These are phyloP conservation scores for Atta colombica DNA, from an alignment of 1,140 invertebrate genomes.

Conservation along the genomic window DNA sequence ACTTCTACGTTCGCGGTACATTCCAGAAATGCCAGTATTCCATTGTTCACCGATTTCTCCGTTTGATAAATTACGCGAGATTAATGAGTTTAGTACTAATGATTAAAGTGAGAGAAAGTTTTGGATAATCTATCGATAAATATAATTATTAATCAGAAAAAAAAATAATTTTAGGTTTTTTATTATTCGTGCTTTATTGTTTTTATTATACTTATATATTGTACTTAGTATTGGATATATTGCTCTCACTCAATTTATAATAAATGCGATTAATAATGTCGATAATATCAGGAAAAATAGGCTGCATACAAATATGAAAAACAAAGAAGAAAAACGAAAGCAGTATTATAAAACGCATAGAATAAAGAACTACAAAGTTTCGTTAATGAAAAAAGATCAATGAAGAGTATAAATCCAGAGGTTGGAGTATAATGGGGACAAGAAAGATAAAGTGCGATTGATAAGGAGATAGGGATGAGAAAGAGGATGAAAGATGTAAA, in stretches of 20 bases:
- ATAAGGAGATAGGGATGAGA: not conserved
- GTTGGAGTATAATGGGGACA: not conserved
- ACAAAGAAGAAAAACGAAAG: not conserved
- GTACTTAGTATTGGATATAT: too few relatives aligned
- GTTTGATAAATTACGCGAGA: slow-evolving; percentile 30
- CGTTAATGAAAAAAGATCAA: slow-evolving; percentile 18
- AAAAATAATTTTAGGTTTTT: not conserved
- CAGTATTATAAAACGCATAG: not conserved
- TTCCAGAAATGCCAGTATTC: slow-evolving; percentile 23
- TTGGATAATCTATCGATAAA: not conserved
- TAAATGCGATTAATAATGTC: too few relatives aligned
- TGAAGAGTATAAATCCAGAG: not conserved
- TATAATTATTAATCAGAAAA: not conserved
- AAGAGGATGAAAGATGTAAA: slow-evolving; percentile 8
- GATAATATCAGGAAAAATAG: too few relatives aligned
- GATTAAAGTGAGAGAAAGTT: slow-evolving; percentile 16
- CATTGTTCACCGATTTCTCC: slow-evolving; percentile 26
- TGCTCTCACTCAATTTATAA: too few relatives aligned
- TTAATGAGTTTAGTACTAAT: slow-evolving; percentile 4
- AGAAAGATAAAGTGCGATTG: slow-evolving; percentile 50
- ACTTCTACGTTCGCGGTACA: slow-evolving; percentile 44
- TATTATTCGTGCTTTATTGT: not conserved
- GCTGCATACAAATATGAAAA: slow-evolving; percentile 53
- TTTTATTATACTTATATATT: too few relatives aligned
- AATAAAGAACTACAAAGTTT: slow-evolving; percentile 32